Percentiles rank a stretch among this genome's conserved stretches.
Evolutionary conservation across 2,113 vertebrate genomes (phyloP).

Genomic region (Falcunculus frontatus): DNA sequence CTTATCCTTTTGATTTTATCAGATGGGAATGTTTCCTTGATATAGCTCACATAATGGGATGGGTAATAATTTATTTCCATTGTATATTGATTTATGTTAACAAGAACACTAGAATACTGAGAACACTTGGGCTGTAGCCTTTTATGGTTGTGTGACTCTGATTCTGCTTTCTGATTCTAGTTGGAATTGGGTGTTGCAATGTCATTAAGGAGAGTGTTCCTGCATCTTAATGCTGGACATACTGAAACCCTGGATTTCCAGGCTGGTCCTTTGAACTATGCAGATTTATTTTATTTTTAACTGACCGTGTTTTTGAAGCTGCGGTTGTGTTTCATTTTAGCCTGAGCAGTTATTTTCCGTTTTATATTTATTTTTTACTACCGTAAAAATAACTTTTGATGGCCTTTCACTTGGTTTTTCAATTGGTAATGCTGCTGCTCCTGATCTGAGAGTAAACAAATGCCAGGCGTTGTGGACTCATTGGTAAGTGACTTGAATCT

Average conservation of each 20-base stretch:
- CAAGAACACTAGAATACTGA: background rate
- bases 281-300: background rate
- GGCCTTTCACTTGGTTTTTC: background rate
- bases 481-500: background rate
- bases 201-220: background rate
- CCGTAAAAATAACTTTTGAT: background rate
- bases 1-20: background rate
- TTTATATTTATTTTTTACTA: background rate
- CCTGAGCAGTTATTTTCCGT: background rate
- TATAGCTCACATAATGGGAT: background rate
- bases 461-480: background rate
- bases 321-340: background rate
- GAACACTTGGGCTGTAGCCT: background rate
- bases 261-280: background rate
- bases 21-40: background rate
- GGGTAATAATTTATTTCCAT: background rate
- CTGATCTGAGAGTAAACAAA: background rate
- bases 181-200: background rate
- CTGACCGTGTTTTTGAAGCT: background rate
- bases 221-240: background rate
- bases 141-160: background rate
- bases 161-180: background rate
- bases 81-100: background rate
- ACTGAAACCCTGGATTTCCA: background rate
- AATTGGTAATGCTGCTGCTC: background rate